Percentiles rank a stretch among this genome's conserved stretches.
phyloP scores from a whole-genome alignment of 2,113 vertebrate genomes.

The Dolichallabes microphthalmus region DNA sequence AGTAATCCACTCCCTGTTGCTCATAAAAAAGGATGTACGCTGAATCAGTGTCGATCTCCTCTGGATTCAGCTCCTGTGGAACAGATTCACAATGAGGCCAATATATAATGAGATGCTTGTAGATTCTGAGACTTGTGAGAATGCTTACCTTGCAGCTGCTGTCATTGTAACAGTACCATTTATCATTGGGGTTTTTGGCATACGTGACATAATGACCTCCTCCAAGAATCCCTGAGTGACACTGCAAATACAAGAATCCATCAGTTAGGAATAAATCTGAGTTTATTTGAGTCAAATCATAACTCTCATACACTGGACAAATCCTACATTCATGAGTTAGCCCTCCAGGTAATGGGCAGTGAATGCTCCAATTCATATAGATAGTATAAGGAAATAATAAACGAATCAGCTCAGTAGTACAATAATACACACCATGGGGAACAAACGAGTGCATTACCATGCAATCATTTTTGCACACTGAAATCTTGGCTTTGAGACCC shows the following conservation, averaged over 20 bases:
- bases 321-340: background rate
- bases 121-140: background rate
- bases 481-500: background rate
- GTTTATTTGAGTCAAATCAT: background rate
- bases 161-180: slow-evolving; percentile 93
- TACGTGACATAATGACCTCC: slow-evolving; percentile 91
- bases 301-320: background rate
- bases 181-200: slow-evolving; percentile 89
- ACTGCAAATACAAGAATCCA: slow-evolving; percentile 66
- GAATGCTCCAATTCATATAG: background rate
- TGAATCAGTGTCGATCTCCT: slow-evolving; percentile 87
- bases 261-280: background rate
- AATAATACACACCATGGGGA: background rate
- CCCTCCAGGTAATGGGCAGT: background rate
- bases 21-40: slow-evolving; percentile 92
- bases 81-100: background rate
- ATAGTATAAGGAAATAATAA: background rate
- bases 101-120: background rate
- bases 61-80: slow-evolving; percentile 79
- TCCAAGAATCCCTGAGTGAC: slow-evolving; percentile 91
- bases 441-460: background rate
- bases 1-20: slow-evolving; percentile 84
- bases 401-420: background rate
- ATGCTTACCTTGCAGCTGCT: slow-evolving; percentile 87
- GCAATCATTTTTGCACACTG: background rate